Evolutionary conservation across 2,888 invertebrate genomes (phyloP), one percentile per base, ranked within the genome.

Genomic region (Biston stratarius): DNA sequence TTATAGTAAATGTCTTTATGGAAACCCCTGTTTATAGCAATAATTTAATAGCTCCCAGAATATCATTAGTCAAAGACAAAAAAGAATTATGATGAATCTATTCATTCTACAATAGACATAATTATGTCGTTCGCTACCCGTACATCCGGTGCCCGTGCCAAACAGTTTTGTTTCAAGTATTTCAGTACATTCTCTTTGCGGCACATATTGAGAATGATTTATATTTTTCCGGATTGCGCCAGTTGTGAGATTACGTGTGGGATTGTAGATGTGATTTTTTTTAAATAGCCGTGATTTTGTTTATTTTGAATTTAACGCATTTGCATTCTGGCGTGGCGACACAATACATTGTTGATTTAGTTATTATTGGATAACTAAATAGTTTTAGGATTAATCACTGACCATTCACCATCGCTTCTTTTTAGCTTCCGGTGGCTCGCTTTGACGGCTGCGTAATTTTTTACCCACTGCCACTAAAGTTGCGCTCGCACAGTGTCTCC

Each of bases 91-190:
- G 38, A 59, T 60, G 36, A 44, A 60, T 48, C 42, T 33, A 14
- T 47, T 48, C 24, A 15, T 56, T 56, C 8, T 10, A 38, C 38
- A 55, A 40, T 38, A 48, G 34, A 45, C 66, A 61, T 61, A n/a
- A n/a, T n/a, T n/a, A 45, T 66, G 65, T 52, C 24, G 36, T n/a
- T 47, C 38, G 36, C 44, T 40, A 15, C 38, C 58, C 55, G 55
- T 36, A 47, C 12, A 53, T 67, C 67, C 59, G 67, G 59, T 58
- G 38, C 44, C 14, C 45, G 67, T 63, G 60, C 55, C 59, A 67
- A 67, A 67, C 48, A 36, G 33, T 24, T 58, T 58, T 58, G 57
- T 58, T 52, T 58, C 40, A 61, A 59, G 9, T 48, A 61, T 12
- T 12, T 40, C 45, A 38, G 14, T 10, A 42, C n/a, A 38, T 38